Evolutionary conservation across 2,888 invertebrate genomes (phyloP).

Genomic region (Philhelius pedissequus): DNA sequence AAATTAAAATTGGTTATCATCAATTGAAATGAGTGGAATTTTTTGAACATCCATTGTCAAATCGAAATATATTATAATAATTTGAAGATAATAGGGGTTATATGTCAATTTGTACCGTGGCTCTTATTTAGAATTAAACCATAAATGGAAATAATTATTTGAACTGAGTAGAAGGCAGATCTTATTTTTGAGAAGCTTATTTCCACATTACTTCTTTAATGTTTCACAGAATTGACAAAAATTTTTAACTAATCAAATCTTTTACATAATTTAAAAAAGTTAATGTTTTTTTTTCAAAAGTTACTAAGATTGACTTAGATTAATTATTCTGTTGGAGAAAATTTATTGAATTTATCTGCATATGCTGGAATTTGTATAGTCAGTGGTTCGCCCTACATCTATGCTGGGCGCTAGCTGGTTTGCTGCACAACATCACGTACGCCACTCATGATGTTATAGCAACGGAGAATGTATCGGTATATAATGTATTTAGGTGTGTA

Average conservation of each 20-base stretch:
- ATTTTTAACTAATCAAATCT: too few species aligned
- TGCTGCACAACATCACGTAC: slow-evolving; percentile 9
- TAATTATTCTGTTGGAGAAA: background rate
- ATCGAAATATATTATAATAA: background rate
- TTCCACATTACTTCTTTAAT: too few species aligned
- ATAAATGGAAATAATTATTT: background rate
- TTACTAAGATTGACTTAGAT: background rate
- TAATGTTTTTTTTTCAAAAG: background rate
- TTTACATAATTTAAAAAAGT: too few species aligned
- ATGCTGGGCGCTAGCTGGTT: too few species aligned
- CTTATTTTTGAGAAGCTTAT: too few species aligned
- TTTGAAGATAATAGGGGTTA: background rate
- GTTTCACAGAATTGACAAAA: too few species aligned
- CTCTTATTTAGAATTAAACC: background rate
- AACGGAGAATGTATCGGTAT: too few species aligned
- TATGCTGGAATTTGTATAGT: background rate
- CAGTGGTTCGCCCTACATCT: background rate
- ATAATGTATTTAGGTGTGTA: too few species aligned
- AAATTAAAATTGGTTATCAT: background rate
- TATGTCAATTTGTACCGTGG: background rate
- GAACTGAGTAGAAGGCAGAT: too few species aligned
- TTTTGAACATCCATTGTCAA: background rate
- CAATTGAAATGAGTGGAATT: background rate
- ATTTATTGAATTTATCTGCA: background rate
- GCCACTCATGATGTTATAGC: background rate